Evolutionary conservation across 2,113 vertebrate genomes (phyloP), one percentile per base, ranked within the genome.

Genomic region (Mugil cephalus): DNA sequence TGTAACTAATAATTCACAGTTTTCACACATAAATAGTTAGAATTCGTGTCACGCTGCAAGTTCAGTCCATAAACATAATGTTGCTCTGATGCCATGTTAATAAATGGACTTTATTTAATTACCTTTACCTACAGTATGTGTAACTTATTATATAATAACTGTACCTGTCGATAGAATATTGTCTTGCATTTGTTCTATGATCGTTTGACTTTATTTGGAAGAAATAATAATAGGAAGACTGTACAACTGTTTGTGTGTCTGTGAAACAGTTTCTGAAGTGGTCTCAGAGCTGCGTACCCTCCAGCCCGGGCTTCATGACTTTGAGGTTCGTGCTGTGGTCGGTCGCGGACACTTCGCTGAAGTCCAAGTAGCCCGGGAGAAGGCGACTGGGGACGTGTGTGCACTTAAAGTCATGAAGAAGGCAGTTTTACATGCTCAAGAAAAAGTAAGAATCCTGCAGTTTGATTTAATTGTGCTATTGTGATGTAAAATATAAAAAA

Each of bases 381-480:
- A 92, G 76, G 88, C 91, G 2, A 97, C 96, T 0, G 97, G 97
- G 30, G 95, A 98, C 39, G 87, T 98, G 38, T 99, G 95, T 76
- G 98, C 98, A 35, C 96, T 99, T 94, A 99, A 99, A 91, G 91
- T 97, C 84, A 98, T 97, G 96, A 95, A 94, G 74, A 99, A 99
- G 88, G 82, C 85, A 51, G 81, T 92, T 53, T 85, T 99, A 83
- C 62, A 94, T 70, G 84, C 89, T 0, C 93, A 95, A 83, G 94
- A 97, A 71, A 94, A 97, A 6, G 97, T 99, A 95, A 92, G 86
- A 56, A 8, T 56, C 8, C 1, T 36, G 0, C 51, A 6, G n/a
- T 75, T 21, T 47, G 30, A n/a, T 30, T 30, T 30, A 3, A 5
- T 30, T 30, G 24, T 30, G 24, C 2, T 30, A 5, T 30, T 30